These are phyloP conservation scores for Pao palembangensis DNA, from an alignment of 2,113 vertebrate species.

Conservation along the genomic window DNA sequence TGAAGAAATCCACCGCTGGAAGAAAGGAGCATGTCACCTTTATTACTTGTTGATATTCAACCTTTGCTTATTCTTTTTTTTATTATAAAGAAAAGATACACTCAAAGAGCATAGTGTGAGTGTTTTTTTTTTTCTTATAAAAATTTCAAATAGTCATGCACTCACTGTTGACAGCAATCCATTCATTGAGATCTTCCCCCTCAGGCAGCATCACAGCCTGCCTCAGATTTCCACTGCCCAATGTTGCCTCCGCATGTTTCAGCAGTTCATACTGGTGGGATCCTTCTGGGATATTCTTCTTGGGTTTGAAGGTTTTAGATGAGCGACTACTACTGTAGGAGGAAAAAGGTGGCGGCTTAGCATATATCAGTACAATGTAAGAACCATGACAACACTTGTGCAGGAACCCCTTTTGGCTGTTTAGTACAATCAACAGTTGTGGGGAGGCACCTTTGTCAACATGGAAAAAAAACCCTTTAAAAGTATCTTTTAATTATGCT, in stretches of 20 bases:
- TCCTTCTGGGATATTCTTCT: constrained; percentile 95
- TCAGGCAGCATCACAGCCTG: constrained; percentile 94
- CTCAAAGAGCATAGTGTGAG: no score
- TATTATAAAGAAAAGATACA: no score
- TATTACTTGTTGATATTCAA: no score
- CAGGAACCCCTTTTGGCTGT: no score
- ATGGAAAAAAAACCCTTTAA: no score
- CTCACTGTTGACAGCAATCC: constrained; percentile 98
- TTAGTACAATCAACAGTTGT: no score
- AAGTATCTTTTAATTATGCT: no score
- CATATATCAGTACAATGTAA: not conserved
- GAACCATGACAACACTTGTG: not conserved
- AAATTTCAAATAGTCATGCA: constrained; percentile 10
- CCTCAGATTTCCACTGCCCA: constrained; percentile 91
- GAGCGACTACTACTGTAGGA: constrained; percentile 83
- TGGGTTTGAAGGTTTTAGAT: constrained; percentile 95
- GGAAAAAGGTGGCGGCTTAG: constrained; percentile 1
- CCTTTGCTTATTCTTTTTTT: no score
- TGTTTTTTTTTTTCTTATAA: not conserved
- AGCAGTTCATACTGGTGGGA: constrained; percentile 95
- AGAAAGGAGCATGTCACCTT: not conserved
- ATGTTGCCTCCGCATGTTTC: constrained; percentile 91
- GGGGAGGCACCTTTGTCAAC: no score
- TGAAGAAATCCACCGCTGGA: constrained; percentile 97
- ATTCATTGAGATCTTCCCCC: constrained; percentile 95